Evolutionary conservation across 2,113 vertebrate species (phyloP), one percentile per base, ranked within the genome.

Genomic region (Pomatostomus ruficeps): DNA sequence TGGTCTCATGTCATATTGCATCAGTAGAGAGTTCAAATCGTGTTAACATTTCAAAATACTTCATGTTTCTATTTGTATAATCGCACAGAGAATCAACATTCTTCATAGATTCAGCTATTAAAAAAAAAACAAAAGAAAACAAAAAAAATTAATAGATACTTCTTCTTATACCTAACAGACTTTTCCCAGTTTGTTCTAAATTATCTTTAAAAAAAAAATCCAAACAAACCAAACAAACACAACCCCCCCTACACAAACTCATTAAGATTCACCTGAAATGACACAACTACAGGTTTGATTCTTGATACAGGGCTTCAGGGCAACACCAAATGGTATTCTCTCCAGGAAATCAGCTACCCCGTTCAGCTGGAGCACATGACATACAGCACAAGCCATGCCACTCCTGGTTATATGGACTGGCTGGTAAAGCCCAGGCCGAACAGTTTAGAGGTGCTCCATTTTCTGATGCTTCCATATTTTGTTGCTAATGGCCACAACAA

Each of bases 241-340:
- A 18, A 11, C 3, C 6, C 6, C 5, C 3, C 1, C 35, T n/a
- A 2, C 25, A 13, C 15, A 36, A 61, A 36, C 5, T 68, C 18
- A 26, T 46, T 40, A 31, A 77, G 9, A 46, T 57, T 45, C 18
- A 17, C 17, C 22, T 45, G 38, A 71, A 88, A 71, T 54, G n/a
- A 40, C 12, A 43, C 9, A n/a, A 16, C 18, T 35, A 6, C n/a
- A 85, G 5, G 24, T 58, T 49, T 58, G 14, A 42, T 51, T 74
- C 17, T 70, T 74, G 51, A 26, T 8, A 1, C 22, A 61, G 31
- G 23, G 17, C 52, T 80, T 72, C 54, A 76, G 35, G 36, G 35
- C 8, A 57, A 14, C 40, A 58, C 38, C 31, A 58, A 18, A 43
- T 52, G 17, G 7, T 16, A 21, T 42, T 75, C 31, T 75, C 17